Evolutionary conservation across 2,113 vertebrate genomes (phyloP), one percentile per base, ranked within the genome.

Genomic region (Tenrec ecaudatus): DNA sequence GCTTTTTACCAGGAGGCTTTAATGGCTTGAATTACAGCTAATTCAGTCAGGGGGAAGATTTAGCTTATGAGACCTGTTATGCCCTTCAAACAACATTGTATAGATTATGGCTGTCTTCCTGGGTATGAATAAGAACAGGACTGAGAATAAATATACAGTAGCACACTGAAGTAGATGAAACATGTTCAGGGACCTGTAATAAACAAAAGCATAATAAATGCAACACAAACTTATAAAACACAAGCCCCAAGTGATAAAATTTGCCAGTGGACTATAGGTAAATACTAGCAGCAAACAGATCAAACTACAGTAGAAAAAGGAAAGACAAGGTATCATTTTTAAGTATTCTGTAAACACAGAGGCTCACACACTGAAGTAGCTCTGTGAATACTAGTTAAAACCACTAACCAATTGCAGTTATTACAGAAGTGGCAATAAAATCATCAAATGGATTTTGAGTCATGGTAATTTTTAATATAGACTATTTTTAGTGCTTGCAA

Each of bases 261-360:
- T 84, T 81, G 9, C 10, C 14, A 86, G 4, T 77, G 15, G 11
- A 81, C 43, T 68, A 81, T 10, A 81, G 19, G 22, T 87, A 77
- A 87, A 83, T 89, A 84, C 64, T 31, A 89, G 25, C 27, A 87
- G 7, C 22, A 95, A 58, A 79, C 22, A 79, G 62, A 93, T 75
- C 60, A 91, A 85, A 7, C 40, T 40, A 82, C 2, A 89, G 1
- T 81, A 27, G 66, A 47, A 86, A 89, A 82, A 69, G n/a, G 6
- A 82, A 86, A 82, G 31, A 82, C 31, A 7, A 58, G 25, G 7
- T 78, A 91, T 27, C 25, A 75, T 79, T 73, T 83, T 22, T 93
- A 19, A 86, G 27, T 83, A 81, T 83, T 90, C 66, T 43, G 84
- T 29, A 89, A 95, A 86, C 12, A 82, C 36, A 79, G 22, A 62